Base-by-base conservation (phyloP, 2,888 invertebrate genomes). In the Stenodera caucasica region DNA sequence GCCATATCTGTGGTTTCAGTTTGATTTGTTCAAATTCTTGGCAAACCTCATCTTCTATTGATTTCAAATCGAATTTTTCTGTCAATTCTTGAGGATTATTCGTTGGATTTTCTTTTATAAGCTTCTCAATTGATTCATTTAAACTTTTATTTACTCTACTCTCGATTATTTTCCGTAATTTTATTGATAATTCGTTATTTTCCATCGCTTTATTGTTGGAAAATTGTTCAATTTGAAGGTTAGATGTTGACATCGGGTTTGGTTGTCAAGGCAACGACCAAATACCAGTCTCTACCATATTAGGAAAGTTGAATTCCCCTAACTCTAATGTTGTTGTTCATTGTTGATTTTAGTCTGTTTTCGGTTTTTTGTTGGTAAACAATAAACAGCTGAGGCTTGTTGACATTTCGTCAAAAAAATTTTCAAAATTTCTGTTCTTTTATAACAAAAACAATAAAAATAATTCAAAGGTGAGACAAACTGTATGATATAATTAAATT, bases 341-440 rank as follows among this genome's bases (percentile, higher is more conserved):
- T 55, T 59, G 50, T 35, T 21, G 21, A 18, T 45, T 45, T 53
- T 49, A 55, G 51, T 61, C 49, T 9, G 14, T 52, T 52, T 52
- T 52, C 14, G 14, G 12, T 23, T 1, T 52, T 52, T 61, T 67
- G 67, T 69, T 69, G 65, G 65, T 67, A 70, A 70, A 68, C 70
- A 70, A 55, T 57, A 63, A 70, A 67, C 68, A 70, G 70, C 67
- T 68, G 70, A 63, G 61, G 49, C 14, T 8, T 40, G 58, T 58
- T 64, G 66, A 67, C 66, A 52, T 65, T 65, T 53, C 58, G 61
- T 61, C 57, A 63, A 57, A 67, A 60, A 18, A 18, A 12, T 61
- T 65, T 61, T 65, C 63, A 57, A 64, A 64, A 64, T 64, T 64
- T 55, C 21, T 33, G 8, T 61, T 61, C 40, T 61, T 53, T 57